Evolutionary conservation across 2,797 vertebrate genomes (phyloP).

Genomic region (Pitangus sulphuratus): DNA sequence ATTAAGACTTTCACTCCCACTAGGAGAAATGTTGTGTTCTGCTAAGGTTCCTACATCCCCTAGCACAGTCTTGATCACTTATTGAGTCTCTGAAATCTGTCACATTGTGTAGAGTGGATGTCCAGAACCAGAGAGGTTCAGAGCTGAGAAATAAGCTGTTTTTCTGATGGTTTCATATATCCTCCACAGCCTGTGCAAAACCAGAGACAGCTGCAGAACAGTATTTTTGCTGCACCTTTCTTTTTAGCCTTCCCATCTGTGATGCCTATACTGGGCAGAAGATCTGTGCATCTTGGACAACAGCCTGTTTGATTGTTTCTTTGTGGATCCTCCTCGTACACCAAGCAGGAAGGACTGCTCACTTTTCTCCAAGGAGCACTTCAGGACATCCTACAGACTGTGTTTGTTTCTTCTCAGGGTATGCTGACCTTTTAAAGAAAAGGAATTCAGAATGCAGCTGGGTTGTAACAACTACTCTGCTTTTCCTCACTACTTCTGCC

Average conservation of each 20-base stretch:
- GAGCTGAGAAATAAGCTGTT: not conserved
- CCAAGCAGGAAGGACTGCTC: not conserved
- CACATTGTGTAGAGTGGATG: accelerated
- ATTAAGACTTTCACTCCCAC: accelerated
- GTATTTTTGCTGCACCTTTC: not conserved
- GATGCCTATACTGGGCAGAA: not conserved
- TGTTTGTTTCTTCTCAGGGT: not conserved
- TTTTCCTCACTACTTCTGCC: not conserved
- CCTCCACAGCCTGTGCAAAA: not conserved
- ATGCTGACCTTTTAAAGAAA: not conserved
- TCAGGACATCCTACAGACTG: not conserved
- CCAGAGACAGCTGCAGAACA: not conserved
- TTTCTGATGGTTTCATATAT: not conserved
- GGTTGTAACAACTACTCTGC: not conserved
- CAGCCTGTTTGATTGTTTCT: not conserved
- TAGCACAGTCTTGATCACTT: not conserved
- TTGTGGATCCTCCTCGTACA: not conserved
- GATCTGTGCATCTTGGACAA: not conserved
- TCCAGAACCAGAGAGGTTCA: not conserved
- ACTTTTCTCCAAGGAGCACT: not conserved
- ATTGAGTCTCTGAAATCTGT: not conserved
- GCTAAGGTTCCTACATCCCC: not conserved
- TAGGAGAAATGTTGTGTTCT: not conserved
- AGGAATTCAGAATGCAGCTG: constrained; percentile 32
- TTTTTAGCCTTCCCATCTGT: not conserved